phyloP scores from a whole-genome alignment of 2,888 invertebrate genomes.

The Lymantria dispar region DNA sequence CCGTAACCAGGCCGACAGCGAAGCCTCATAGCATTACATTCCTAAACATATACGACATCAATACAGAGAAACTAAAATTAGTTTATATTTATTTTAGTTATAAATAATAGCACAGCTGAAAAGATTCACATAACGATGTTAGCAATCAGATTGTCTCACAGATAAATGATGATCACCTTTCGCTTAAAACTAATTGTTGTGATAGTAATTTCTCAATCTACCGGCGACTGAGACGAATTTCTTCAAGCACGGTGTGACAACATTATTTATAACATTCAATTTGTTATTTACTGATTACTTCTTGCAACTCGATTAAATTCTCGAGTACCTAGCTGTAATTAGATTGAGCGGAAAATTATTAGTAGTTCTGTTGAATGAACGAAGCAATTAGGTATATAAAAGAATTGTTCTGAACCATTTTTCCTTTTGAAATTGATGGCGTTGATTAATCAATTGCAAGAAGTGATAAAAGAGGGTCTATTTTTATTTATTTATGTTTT shows the following conservation, averaged over 20 bases:
- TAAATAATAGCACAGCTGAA: constrained; percentile 37
- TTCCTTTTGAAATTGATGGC: not conserved
- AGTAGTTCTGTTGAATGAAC: constrained; percentile 8
- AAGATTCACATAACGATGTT: constrained; percentile 39
- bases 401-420: not conserved
- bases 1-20: no score
- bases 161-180: constrained; percentile 64
- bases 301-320: constrained; percentile 21
- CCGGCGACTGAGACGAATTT: constrained; percentile 56
- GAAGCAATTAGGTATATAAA: constrained; percentile 11
- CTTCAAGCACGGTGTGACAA: constrained; percentile 52
- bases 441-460: no score
- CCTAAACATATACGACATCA: constrained; percentile 39
- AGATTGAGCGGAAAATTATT: constrained; percentile 16
- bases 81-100: constrained; percentile 33
- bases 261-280: constrained; percentile 50
- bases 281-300: constrained; percentile 40
- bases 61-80: constrained; percentile 36
- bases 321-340: constrained; percentile 19
- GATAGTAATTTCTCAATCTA: constrained; percentile 67
- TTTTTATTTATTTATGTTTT: no score
- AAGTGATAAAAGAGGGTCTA: no score
- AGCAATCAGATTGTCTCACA: constrained; percentile 57
- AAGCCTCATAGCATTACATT: constrained; percentile 28
- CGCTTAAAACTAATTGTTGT: constrained; percentile 63